Evolutionary conservation across 2,888 invertebrate species (phyloP).

Genomic region (Aphrophora alni): DNA sequence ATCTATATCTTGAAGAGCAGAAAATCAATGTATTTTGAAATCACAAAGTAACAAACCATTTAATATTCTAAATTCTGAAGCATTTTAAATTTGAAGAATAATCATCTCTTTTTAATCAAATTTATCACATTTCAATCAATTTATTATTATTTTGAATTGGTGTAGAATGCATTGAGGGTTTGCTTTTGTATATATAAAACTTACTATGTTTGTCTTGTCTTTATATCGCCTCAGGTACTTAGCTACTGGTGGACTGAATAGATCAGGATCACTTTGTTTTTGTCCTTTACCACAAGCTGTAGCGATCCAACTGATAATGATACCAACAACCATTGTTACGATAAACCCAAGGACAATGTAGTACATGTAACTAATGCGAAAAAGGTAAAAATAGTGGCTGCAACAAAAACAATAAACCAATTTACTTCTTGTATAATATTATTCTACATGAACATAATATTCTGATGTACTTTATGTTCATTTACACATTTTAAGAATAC

Average conservation of each 20-base stretch:
- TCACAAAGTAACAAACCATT: too few species aligned
- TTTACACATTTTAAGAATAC: neutral
- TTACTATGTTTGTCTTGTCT: conserved; percentile 12
- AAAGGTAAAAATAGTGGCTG: conserved; percentile 50
- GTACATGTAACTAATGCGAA: conserved; percentile 61
- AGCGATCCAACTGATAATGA: conserved; percentile 59
- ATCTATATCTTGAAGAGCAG: too few species aligned
- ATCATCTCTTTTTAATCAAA: too few species aligned
- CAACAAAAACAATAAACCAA: neutral
- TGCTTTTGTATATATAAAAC: too few species aligned
- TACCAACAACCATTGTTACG: conserved; percentile 62
- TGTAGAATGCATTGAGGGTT: too few species aligned
- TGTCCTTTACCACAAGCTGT: conserved; percentile 48
- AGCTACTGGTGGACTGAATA: conserved; percentile 65
- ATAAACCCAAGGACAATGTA: conserved; percentile 58
- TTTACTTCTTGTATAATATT: too few species aligned
- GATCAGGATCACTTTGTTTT: conserved; percentile 61
- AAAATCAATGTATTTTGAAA: too few species aligned
- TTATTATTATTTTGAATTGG: too few species aligned
- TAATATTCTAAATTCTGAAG: too few species aligned
- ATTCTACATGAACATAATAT: too few species aligned
- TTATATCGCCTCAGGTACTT: conserved; percentile 41
- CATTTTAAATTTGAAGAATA: too few species aligned
- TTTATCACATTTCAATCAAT: too few species aligned
- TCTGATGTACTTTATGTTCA: neutral